These are phyloP conservation scores for Drosophila formosana DNA, from an alignment of 2,888 invertebrate species.

Conservation along the genomic window DNA sequence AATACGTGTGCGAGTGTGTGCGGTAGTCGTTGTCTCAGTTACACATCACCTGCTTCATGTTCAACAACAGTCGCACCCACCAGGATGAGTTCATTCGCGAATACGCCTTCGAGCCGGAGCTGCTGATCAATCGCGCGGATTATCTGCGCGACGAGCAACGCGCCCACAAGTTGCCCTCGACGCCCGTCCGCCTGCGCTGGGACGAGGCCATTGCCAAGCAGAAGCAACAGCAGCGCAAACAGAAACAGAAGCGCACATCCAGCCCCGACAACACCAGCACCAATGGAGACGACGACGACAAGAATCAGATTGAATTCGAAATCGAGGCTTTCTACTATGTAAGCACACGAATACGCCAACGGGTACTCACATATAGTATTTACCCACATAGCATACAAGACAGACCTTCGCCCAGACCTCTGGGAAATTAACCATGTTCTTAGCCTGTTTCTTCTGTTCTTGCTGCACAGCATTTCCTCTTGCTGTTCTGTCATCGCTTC, in stretches of 20 bases:
- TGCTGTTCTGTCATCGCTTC: slow-evolving; percentile 10
- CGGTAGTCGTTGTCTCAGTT: slow-evolving; percentile 22
- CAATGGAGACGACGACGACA: slow-evolving; percentile 62
- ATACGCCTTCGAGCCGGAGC: slow-evolving; percentile 84
- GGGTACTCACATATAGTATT: too few relatives aligned
- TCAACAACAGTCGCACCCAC: slow-evolving; percentile 73
- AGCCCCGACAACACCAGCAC: slow-evolving; percentile 69
- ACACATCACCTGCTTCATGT: slow-evolving; percentile 75
- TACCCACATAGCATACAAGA: neutral
- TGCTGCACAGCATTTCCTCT: slow-evolving; percentile 30
- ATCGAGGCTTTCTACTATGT: slow-evolving; percentile 85
- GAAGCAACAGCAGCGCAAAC: slow-evolving; percentile 58
- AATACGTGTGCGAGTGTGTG: slow-evolving; percentile 25
- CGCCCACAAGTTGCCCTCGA: slow-evolving; percentile 60
- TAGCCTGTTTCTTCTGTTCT: slow-evolving; percentile 31
- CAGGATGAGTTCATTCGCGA: slow-evolving; percentile 84
- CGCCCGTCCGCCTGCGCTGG: slow-evolving; percentile 71
- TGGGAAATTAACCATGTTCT: slow-evolving; percentile 45
- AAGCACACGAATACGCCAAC: slow-evolving; percentile 59
- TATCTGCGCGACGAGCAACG: slow-evolving; percentile 73
- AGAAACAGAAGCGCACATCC: slow-evolving; percentile 60
- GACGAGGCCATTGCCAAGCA: slow-evolving; percentile 74
- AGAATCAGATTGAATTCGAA: slow-evolving; percentile 83
- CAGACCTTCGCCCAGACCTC: slow-evolving; percentile 61
- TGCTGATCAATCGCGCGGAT: slow-evolving; percentile 83